Base-by-base conservation (phyloP, 2,888 invertebrate species). In the Netelia fuscicornis region DNA sequence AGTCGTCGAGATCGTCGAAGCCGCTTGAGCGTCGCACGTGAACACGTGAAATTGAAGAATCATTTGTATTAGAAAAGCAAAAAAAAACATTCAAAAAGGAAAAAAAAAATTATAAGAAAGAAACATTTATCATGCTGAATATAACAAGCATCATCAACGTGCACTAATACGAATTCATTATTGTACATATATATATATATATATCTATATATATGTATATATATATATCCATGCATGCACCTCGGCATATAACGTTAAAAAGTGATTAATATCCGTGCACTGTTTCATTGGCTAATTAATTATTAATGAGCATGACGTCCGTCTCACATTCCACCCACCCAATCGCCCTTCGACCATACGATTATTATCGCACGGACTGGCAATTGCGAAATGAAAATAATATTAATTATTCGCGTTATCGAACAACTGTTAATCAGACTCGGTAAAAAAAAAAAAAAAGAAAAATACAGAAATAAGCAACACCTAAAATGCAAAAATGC, bases 231-330 rank as follows among this genome's bases (percentile, higher is more conserved):
- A 89, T 90, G 89, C 90, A 91, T 91, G 90, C 85, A 86, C 87
- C 71, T 68, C 74, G 65, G 86, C 82, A 81, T 37, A 37, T 88
- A 88, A 87, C 84, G 86, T 87, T 58, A 70, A 70, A 44, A 65
- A 64, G 90, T 89, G 86, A 92, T 91, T 91, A 91, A 92, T 92
- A 89, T 88, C 86, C 90, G 89, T 91, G 90, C 89, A 88, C 89
- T 90, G 87, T 86, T 89, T 86, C 91, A 93, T 90, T 88, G 84
- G 91, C 93, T 93, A 91, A 93, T 93, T 91, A 93, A 92, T 92
- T 91, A 92, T 75, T 91, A 92, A 92, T 90, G 92, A 90, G 92
- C 93, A 93, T 92, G 92, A 87, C 67, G 82, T 82, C 80, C 86
- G 77, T 78, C 71, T 86, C 86, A 86, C 65, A 78, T 79, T 76